Evolutionary conservation across 64 coral and sea anemone species (phyloP), one percentile per base, ranked within the genome.

Genomic region (Stylophora pistillata): DNA sequence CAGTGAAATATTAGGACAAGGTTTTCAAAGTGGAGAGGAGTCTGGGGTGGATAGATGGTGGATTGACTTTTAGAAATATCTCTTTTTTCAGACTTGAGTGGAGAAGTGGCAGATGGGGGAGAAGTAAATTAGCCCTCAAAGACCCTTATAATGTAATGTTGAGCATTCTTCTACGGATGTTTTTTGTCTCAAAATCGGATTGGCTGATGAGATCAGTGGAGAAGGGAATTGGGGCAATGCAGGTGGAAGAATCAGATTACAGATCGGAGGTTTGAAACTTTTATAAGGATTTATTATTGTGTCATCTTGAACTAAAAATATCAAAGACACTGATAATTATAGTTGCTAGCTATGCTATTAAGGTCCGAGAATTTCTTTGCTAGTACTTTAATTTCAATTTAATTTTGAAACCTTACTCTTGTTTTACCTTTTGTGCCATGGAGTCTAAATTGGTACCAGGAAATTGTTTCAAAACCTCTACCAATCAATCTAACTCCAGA

Each of bases 51-150:
- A 59, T 27, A 15, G 34, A 52, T n/a, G 41, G 14, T 20, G 41
- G 15, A 53, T 23, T 52, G 15, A 21, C 53, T 23, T 41, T 4
- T 21, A 2, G 6, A 76, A 52, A 86, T 58, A 16, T 71, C 9
- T 9, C 59, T 55, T 82, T 60, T 78, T 63, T 54, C 52, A 92
- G 90, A 78, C 59, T 92, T 31, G 90, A 92, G 15, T 92, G 90
- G 90, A 77, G 71, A 73, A 85, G 71, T 56, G 73, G 73, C 4
- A 58, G 78, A 20, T 92, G 90, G 90, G 41, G 70, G 53, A 92
- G 56, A 34, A 92, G 74, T 33, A 74, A 74, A 58, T 2, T 74
- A 54, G 72, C 82, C 23, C 10, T 86, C 17, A 75, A 92, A 55
- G 81, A 86, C n/a, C 37, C 56, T 6, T 66, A 62, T 60, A 92